phyloP scores from a whole-genome alignment of 2,113 vertebrate genomes.

The Chauna torquata region DNA sequence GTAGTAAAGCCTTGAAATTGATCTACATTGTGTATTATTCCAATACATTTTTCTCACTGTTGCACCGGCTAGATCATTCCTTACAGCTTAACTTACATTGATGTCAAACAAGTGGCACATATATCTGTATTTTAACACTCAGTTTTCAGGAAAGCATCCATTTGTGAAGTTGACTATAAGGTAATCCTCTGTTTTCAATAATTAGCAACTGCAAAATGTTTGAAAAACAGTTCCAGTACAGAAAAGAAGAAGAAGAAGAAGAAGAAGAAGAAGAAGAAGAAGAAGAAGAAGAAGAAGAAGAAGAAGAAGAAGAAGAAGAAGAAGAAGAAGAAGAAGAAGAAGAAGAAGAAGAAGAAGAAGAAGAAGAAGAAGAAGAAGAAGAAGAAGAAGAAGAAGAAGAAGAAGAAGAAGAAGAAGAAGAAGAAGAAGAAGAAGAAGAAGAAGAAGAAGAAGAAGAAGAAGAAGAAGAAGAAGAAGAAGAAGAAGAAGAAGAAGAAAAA shows the following conservation, averaged over 20 bases:
- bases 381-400: not conserved
- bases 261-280: not conserved
- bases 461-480: not conserved
- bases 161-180: not conserved
- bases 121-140: not conserved
- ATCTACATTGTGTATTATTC: not conserved
- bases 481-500: not conserved
- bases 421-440: not conserved
- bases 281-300: not conserved
- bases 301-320: not conserved
- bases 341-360: not conserved
- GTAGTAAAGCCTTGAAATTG: not conserved
- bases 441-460: not conserved
- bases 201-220: not conserved
- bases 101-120: not conserved
- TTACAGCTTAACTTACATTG: not conserved
- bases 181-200: not conserved
- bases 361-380: not conserved
- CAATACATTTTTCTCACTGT: not conserved
- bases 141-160: not conserved
- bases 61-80: not conserved
- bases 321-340: not conserved
- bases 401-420: not conserved
- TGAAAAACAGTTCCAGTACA: not conserved
- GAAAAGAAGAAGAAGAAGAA: not conserved